A percentile compares a stretch with the other conserved stretches of the same genome.
Evolutionary conservation across 1,140 invertebrate species (phyloP).

Genomic region (Leptonema lineaticorne): DNA sequence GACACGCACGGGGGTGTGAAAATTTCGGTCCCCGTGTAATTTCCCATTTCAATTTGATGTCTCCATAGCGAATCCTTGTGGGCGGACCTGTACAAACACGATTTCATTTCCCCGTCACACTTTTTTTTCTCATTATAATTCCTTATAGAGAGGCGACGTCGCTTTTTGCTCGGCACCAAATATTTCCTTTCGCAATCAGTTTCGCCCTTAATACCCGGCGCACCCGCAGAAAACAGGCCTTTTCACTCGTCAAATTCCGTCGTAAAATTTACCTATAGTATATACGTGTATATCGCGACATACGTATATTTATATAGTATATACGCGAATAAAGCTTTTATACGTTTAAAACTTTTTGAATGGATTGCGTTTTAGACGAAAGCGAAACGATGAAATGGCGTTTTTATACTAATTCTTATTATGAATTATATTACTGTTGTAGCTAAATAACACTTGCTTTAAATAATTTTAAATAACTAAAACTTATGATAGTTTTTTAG

Average conservation of each 20-base stretch:
- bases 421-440: too few species aligned
- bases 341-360: background rate
- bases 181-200: conserved; percentile 41
- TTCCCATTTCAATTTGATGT: conserved; percentile 40
- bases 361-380: background rate
- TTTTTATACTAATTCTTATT: too few species aligned
- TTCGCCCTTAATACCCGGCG: conserved; percentile 31
- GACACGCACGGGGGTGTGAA: conserved; percentile 25
- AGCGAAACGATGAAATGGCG: too few species aligned
- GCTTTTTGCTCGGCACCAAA: conserved; percentile 37
- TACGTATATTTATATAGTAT: background rate
- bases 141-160: conserved; percentile 27
- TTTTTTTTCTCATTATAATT: conserved; percentile 41
- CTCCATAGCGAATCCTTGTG: conserved; percentile 36
- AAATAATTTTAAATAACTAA: too few species aligned
- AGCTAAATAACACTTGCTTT: too few species aligned
- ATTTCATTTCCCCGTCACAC: conserved; percentile 42
- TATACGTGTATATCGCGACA: too few species aligned
- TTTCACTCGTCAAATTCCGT: conserved; percentile 28
- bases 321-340: background rate
- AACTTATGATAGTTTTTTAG: too few species aligned
- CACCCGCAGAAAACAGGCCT: conserved; percentile 32
- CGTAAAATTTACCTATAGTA: too few species aligned
- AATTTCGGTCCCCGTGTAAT: conserved; percentile 40
- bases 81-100: conserved; percentile 39